phyloP scores from a whole-genome alignment of 2,113 vertebrate genomes.

The Corythornis cristatus region DNA sequence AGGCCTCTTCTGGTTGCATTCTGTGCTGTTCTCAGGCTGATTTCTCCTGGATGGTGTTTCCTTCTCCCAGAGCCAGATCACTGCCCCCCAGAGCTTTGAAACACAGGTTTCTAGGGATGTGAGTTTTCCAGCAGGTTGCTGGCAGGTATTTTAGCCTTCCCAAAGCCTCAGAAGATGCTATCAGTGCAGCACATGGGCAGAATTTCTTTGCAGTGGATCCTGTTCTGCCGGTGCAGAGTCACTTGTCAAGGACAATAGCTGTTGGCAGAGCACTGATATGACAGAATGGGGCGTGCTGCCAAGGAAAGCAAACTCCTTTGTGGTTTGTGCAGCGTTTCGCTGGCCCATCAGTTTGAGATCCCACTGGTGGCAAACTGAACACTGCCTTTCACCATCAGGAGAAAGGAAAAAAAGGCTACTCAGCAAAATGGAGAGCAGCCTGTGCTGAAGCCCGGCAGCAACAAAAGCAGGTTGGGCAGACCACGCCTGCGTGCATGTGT shows the following conservation, averaged over 20 bases:
- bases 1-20: not conserved
- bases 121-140: not conserved
- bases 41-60: not conserved
- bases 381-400: slow-evolving; percentile 10
- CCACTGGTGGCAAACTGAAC: slow-evolving; percentile 25
- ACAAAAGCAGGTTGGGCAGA: not conserved
- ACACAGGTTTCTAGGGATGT: not conserved
- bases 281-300: slow-evolving; percentile 40
- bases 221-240: slow-evolving; percentile 41
- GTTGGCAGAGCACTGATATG: slow-evolving; percentile 42
- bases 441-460: not conserved
- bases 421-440: slow-evolving; percentile 1
- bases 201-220: not conserved
- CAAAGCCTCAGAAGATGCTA: not conserved
- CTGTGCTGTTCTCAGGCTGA: not conserved
- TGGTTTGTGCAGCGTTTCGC: not conserved
- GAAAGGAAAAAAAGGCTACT: not conserved
- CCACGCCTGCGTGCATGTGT: not conserved
- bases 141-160: not conserved
- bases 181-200: not conserved
- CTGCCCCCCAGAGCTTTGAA: not conserved
- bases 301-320: slow-evolving; percentile 55
- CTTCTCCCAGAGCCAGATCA: not conserved
- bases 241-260: slow-evolving; percentile 65
- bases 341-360: slow-evolving; percentile 38